Base-by-base conservation (phyloP, 2,888 invertebrate genomes). In the Perdita meconis region DNA sequence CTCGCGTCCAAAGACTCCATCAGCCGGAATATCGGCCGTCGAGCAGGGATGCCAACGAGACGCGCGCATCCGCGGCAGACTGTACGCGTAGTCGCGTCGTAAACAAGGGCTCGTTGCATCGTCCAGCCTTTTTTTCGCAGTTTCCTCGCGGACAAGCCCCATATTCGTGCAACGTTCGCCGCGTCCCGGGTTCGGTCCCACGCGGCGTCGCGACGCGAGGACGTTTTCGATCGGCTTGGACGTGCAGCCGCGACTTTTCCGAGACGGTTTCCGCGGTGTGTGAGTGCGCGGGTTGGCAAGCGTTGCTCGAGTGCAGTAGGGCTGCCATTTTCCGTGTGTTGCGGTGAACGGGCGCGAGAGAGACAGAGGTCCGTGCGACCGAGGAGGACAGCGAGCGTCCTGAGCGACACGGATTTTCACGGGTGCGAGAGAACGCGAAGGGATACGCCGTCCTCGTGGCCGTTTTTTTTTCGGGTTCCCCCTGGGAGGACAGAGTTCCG, bases 271-370 rank as follows among this genome's bases (percentile, higher is more conserved):
- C 6, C 44, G 59, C 72, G 78, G 70, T 81, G 75, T 82, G 61
- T 74, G 57, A 61, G 86, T 85, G 80, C 74, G 88, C 83, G 85
- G 79, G 87, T 87, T 86, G 86, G 88, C 85, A 85, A 81, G 86
- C 88, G 82, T 89, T 87, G 84, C 69, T 83, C 67, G 76, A 85
- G 86, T 88, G 87, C 88, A 89, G 84, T 85, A 82, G 77, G 81
- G 86, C 90, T 89, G 90, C 90, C 90, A 90, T 90, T 90, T 90
- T 90, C 84, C 87, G 84, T 88, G 87, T 89, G 84, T 78, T 77
- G 70, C 77, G 70, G 65, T 70, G 26, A n/a, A 40, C 63, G 70
- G 44, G 47, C 24, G 26, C 36, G 51, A 72, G 13, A 63, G 61
- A 63, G 67, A 65, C n/a, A 63, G 65, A 24, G 4, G 55, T 38